Percentiles rank a stretch among this genome's conserved stretches.
phyloP scores from a whole-genome alignment of 2,797 vertebrate genomes.

The Odontamblyopus lacepedii region DNA sequence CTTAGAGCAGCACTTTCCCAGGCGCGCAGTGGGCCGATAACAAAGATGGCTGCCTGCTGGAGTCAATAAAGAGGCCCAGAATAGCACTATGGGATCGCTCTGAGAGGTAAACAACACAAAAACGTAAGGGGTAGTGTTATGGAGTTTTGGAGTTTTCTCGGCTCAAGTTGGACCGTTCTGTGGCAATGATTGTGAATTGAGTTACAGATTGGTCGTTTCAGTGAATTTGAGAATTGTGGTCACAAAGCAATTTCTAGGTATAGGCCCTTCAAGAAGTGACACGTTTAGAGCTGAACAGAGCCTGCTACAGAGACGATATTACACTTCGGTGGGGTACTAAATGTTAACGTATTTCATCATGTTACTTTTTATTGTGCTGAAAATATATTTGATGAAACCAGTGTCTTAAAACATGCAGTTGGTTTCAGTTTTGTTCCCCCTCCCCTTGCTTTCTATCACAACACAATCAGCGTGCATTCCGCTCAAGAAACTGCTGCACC shows the following conservation, averaged over 20 bases:
- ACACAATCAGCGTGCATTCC: too few species aligned
- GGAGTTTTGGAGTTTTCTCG: not conserved
- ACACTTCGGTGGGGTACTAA: too few species aligned
- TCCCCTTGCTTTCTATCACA: too few species aligned
- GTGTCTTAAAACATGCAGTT: too few species aligned
- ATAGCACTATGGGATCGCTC: slow-evolving; percentile 40
- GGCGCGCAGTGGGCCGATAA: slow-evolving; percentile 55
- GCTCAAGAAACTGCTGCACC: too few species aligned
- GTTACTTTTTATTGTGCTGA: too few species aligned
- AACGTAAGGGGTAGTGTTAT: not conserved
- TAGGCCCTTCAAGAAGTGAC: too few species aligned
- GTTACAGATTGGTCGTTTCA: not conserved
- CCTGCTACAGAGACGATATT: too few species aligned
- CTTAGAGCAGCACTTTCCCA: slow-evolving; percentile 57
- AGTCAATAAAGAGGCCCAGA: slow-evolving; percentile 57
- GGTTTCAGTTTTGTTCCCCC: too few species aligned
- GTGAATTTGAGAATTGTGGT: not conserved
- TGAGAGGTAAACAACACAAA: slow-evolving; percentile 44
- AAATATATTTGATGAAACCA: too few species aligned
- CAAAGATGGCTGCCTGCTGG: slow-evolving; percentile 48
- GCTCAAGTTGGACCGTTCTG: not conserved
- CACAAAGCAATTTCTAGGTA: not conserved
- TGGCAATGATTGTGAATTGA: not conserved
- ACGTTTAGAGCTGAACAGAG: too few species aligned
- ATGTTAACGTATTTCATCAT: too few species aligned